A percentile compares a stretch with the other conserved stretches of the same genome.
Evolutionary conservation across 2,888 invertebrate species (phyloP).

Genomic region (Myathropa florea): DNA sequence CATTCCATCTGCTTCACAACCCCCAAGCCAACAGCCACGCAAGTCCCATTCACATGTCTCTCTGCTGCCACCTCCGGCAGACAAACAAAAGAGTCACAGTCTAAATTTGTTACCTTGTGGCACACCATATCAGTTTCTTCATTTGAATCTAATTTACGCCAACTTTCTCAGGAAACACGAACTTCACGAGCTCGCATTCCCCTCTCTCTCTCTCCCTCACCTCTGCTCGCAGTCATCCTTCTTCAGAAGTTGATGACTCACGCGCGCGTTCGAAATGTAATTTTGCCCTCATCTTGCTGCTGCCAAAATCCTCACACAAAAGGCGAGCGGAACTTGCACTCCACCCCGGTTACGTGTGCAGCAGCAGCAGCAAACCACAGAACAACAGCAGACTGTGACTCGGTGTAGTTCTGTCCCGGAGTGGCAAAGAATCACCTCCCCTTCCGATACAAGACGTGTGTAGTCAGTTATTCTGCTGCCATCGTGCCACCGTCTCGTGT

Average conservation of each 20-base stretch:
- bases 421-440: slow-evolving; percentile 14
- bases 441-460: not conserved
- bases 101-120: slow-evolving; percentile 52
- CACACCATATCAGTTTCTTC: slow-evolving; percentile 20
- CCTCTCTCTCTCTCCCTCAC: not conserved
- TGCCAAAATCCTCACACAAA: slow-evolving; percentile 33
- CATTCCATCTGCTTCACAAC: too few species aligned
- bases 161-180: slow-evolving; percentile 30
- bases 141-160: slow-evolving; percentile 60
- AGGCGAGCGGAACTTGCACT: not conserved
- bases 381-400: slow-evolving; percentile 37
- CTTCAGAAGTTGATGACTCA: slow-evolving; percentile 51
- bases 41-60: not conserved
- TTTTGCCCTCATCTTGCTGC: slow-evolving; percentile 56
- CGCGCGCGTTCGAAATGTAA: slow-evolving; percentile 62
- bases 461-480: not conserved
- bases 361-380: slow-evolving; percentile 22
- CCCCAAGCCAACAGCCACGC: not conserved
- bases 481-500: slow-evolving; percentile 9
- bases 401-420: too few species aligned
- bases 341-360: not conserved
- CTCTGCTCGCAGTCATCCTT: slow-evolving; percentile 13
- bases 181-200: not conserved
- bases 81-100: slow-evolving; percentile 1
- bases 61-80: not conserved